Evolutionary conservation across 2,113 vertebrate genomes (phyloP).

Genomic region (Corythoichthys haematopterus): DNA sequence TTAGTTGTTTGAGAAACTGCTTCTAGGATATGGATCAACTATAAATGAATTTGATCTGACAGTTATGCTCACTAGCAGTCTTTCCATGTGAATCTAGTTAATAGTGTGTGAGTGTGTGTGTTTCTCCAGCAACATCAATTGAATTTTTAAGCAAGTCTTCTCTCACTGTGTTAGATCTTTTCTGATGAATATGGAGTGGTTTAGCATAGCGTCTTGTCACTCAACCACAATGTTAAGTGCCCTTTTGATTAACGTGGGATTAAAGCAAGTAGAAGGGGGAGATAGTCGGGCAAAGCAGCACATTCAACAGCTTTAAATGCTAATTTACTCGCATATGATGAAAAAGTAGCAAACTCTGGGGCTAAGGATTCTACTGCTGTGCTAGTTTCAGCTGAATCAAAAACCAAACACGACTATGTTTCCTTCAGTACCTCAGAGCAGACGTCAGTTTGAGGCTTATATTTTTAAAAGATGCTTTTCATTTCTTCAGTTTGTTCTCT

Average conservation of each 20-base stretch:
- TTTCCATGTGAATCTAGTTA: conserved; percentile 23
- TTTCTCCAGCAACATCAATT: conserved; percentile 34
- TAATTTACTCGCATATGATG: conserved; percentile 72
- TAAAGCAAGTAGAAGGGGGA: conserved; percentile 64
- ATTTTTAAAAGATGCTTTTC: background rate
- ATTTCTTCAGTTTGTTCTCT: background rate
- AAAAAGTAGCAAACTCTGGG: conserved; percentile 51
- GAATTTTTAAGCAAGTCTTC: conserved; percentile 34
- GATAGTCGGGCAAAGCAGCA: conserved; percentile 48
- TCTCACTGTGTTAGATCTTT: conserved; percentile 39
- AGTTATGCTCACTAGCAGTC: conserved; percentile 1
- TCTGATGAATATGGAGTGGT: conserved; percentile 55
- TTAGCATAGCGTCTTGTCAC: conserved; percentile 49
- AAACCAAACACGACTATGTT: conserved; percentile 55
- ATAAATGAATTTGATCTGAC: conserved; percentile 12
- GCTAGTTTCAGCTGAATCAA: conserved; percentile 37
- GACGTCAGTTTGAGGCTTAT: conserved; percentile 44
- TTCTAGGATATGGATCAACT: background rate
- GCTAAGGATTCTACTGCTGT: conserved; percentile 38
- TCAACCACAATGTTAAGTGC: conserved; percentile 51
- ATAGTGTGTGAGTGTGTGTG: conserved; percentile 9
- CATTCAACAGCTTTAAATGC: conserved; percentile 71
- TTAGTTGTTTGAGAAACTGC: conserved; percentile 10
- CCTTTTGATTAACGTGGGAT: conserved; percentile 70
- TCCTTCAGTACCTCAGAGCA: conserved; percentile 30